Base-by-base conservation (phyloP, 2,797 vertebrate species). In the Chelon labrosus region DNA sequence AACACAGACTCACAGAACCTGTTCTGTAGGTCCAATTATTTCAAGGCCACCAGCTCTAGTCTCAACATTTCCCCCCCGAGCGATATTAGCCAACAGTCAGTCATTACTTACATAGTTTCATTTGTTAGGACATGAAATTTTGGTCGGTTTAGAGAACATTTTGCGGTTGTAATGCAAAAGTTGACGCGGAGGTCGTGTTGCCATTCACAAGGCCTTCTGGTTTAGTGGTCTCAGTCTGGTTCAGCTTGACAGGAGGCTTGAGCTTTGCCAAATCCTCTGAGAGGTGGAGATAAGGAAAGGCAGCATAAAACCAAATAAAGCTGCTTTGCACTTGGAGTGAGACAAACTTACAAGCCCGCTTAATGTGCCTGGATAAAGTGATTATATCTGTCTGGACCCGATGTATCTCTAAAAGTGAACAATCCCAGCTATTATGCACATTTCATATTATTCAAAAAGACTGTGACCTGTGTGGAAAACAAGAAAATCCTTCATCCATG, bases 261-360 rank as follows among this genome's bases (percentile, higher is more conserved):
- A 86, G 72, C 70, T n/a, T 52, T 51, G 52, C 68, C 72, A 73
- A 89, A 89, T 75, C 83, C 81, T 73, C 73, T 82, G 85, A 60
- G 80, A 83, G 75, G 83, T 27, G 51, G 80, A 81, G 90, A 91
- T 89, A 91, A 91, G 86, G 71, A 75, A 88, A 78, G 78, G 72
- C 72, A 79, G 85, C 72, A 69, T 83, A 80, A 90, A 88, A 85
- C 80, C 75, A 87, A 85, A 88, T 92, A 87, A 92, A 92, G 83
- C 87, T 74, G 86, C 87, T 92, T 88, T 90, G 75, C 83, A 71
- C 76, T 80, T 67, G 38, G 75, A 78, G 78, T 53, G 72, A 85
- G 77, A 85, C 88, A 79, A 86, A 85, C 77, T 84, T 82, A 66
- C 71, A 80, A 80, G 69, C 68, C 11, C 3, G 64, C 73, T 77